Evolutionary conservation across 2,113 vertebrate genomes (phyloP).

Genomic region (Spea multiplicata): DNA sequence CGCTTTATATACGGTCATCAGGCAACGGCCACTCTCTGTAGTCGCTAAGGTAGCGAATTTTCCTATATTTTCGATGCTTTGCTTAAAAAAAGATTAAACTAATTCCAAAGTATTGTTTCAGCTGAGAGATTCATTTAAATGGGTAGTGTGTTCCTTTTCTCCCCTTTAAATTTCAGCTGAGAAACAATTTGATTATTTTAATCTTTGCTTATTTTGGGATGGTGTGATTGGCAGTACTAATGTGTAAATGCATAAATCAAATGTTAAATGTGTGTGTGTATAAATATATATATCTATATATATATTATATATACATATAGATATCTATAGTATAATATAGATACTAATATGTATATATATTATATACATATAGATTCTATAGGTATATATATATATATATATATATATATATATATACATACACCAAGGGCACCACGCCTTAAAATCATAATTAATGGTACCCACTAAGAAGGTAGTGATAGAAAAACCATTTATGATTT

Average conservation of each 20-base stretch:
- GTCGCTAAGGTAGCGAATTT: slow-evolving; percentile 78
- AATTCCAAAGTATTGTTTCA: slow-evolving; percentile 16
- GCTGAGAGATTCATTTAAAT: slow-evolving; percentile 32
- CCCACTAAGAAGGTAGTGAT: slow-evolving; percentile 10
- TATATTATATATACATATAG: not conserved
- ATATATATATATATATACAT: not conserved
- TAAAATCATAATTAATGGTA: slow-evolving; percentile 5
- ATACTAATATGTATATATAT: not conserved
- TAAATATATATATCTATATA: no score
- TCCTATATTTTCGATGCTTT: slow-evolving; percentile 25
- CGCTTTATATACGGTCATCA: slow-evolving; percentile 49
- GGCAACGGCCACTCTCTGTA: slow-evolving; percentile 62
- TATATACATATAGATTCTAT: slow-evolving; percentile 9
- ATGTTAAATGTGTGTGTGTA: no score
- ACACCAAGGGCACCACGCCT: slow-evolving; percentile 43
- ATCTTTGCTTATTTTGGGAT: slow-evolving; percentile 6
- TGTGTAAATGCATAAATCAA: no score
- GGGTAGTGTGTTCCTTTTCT: slow-evolving; percentile 41
- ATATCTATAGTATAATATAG: slow-evolving; percentile 8
- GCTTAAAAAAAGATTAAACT: slow-evolving; percentile 3
- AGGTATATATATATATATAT: slow-evolving; percentile 2
- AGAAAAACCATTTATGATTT: slow-evolving; percentile 1
- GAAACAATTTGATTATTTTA: slow-evolving; percentile 56
- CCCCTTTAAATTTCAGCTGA: slow-evolving; percentile 42
- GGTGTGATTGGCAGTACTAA: no score